A percentile compares a stretch with the other conserved stretches of the same genome.
Evolutionary conservation across 2,888 invertebrate species (phyloP).

Genomic region (Aleiodes testaceus): DNA sequence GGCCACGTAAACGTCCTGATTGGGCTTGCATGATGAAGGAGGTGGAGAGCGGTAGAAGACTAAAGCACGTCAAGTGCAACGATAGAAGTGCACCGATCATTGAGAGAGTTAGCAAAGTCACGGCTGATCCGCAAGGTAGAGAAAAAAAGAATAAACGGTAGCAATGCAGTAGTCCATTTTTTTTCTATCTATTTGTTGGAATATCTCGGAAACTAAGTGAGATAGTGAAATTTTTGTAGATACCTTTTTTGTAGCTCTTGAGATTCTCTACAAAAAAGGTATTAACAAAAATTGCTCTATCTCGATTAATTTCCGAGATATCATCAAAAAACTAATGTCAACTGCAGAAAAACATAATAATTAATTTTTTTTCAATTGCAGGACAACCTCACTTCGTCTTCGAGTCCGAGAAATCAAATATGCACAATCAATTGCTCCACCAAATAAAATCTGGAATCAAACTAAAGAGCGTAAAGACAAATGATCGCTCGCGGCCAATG

Average conservation of each 20-base stretch:
- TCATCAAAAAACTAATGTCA: background rate
- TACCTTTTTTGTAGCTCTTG: too few relatives aligned
- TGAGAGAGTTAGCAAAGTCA: constrained; percentile 70
- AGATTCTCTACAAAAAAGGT: too few relatives aligned
- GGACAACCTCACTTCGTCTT: constrained; percentile 88
- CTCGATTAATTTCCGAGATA: too few relatives aligned
- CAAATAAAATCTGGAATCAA: constrained; percentile 86
- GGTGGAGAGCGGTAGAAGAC: constrained; percentile 85
- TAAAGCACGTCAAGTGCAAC: constrained; percentile 89
- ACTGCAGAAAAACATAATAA: constrained; percentile 16
- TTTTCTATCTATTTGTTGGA: too few relatives aligned
- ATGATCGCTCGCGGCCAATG: constrained; percentile 90
- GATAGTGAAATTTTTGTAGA: too few relatives aligned
- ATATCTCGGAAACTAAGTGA: too few relatives aligned
- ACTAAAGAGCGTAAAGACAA: constrained; percentile 84
- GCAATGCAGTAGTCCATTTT: too few relatives aligned
- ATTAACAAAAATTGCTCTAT: too few relatives aligned
- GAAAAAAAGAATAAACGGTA: background rate
- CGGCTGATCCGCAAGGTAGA: constrained; percentile 67
- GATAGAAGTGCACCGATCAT: constrained; percentile 77
- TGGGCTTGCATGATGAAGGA: constrained; percentile 95
- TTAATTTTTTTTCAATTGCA: constrained; percentile 49
- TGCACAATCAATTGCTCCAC: constrained; percentile 86
- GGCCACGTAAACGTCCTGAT: constrained; percentile 88
- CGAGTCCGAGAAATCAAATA: constrained; percentile 87